Base-by-base conservation (phyloP, 1,140 invertebrate genomes). In the Physella acuta region DNA sequence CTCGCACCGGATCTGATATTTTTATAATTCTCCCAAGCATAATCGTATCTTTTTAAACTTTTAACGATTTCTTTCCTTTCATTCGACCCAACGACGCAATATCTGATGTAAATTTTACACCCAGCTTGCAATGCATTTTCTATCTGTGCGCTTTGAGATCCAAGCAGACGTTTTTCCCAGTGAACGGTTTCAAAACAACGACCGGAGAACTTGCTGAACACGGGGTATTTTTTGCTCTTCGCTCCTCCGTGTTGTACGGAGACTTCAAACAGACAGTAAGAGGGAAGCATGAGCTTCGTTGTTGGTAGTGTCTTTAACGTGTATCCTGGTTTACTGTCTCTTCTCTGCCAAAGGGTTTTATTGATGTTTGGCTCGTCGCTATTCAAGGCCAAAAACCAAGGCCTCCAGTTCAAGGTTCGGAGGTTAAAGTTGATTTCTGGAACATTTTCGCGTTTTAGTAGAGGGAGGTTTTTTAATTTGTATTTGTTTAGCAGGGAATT, bases 391-490 rank as follows among this genome's bases (percentile, higher is more conserved):
- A 37, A n/a, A 24, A 1, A 26, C 64, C 64, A 67, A 1, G 64
- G 64, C 26, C 4, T 4, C 64, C 64, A 67, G 51, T 11, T 14
- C 16, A 62, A 14, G 17, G 60, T 39, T 4, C 62, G 62, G 4
- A 65, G 44, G 49, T n/a, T n/a, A n/a, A n/a, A n/a, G n/a, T n/a
- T n/a, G n/a, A n/a, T n/a, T n/a, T n/a, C n/a, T n/a, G n/a, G 74
- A 56, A 59, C 71, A 55, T 39, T 71, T 49, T 66, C 51, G 36
- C 73, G 67, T 61, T 75, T 71, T 16, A 81, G 44, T 33, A 51
- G 62, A n/a, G 44, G 39, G 24, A 65, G 62, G 26, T 65, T 65
- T 26, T 26, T 34, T 3, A 20, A 14, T 30, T 53, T 65, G 26
- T 33, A 65, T 17, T 31, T 53, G 49, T 65, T n/a, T 11, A 65